Percentiles rank a stretch among this genome's conserved stretches.
These are phyloP conservation scores for Heterohyrax brucei DNA, from an alignment of 2,797 vertebrate species.

Conservation along the genomic window DNA sequence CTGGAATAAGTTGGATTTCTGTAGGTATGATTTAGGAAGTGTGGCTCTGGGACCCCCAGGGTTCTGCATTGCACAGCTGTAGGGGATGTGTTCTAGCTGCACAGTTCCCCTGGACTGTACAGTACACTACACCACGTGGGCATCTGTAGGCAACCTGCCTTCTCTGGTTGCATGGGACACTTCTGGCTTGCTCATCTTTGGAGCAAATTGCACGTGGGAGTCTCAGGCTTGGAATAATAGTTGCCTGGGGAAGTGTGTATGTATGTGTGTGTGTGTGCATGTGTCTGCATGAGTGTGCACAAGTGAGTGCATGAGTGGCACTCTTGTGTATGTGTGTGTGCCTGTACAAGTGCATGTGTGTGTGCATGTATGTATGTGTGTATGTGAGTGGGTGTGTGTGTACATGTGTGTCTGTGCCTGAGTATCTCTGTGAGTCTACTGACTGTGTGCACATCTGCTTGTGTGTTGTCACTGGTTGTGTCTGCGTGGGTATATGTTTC, in stretches of 20 bases:
- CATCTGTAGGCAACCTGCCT: background rate
- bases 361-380: fast-evolving
- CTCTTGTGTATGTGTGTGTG: background rate
- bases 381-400: background rate
- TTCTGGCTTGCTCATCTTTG: background rate
- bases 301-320: background rate
- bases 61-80: background rate
- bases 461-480: fast-evolving
- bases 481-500: fast-evolving
- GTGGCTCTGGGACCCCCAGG: background rate
- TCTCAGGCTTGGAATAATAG: background rate
- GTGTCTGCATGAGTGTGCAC: background rate
- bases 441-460: background rate
- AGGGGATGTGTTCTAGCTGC: background rate
- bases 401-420: background rate
- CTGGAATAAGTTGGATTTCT: background rate
- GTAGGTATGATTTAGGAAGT: background rate
- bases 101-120: fast-evolving
- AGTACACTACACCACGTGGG: background rate
- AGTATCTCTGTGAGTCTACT: background rate
- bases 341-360: background rate
- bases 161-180: background rate
- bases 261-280: background rate
- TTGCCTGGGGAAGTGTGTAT: background rate
- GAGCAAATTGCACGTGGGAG: background rate